phyloP scores from a whole-genome alignment of 1,140 invertebrate species.

The Cotesia chilonis region DNA sequence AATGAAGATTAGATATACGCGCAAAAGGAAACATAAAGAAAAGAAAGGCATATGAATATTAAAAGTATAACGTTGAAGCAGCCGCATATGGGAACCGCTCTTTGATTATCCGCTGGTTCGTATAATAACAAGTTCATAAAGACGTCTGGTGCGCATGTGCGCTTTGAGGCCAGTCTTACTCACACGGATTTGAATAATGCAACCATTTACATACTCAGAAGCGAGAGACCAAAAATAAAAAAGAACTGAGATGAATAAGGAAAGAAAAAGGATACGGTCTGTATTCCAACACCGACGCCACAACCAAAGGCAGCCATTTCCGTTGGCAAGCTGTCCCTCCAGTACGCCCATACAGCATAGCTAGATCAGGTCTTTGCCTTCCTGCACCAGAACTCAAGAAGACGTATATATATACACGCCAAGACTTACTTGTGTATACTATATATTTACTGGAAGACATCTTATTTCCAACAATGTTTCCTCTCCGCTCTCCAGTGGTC shows the following conservation, averaged over 20 bases:
- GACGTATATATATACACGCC: constrained; percentile 13
- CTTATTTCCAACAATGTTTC: constrained; percentile 67
- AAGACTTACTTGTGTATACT: constrained; percentile 19
- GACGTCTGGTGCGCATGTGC: constrained; percentile 54
- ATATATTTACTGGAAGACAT: constrained; percentile 49
- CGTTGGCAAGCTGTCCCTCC: constrained; percentile 33
- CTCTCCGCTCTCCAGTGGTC: constrained; percentile 49
- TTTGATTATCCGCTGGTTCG: constrained; percentile 61
- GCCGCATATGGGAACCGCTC: constrained; percentile 53
- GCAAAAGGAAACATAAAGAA: constrained; percentile 40
- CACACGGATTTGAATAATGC: constrained; percentile 54
- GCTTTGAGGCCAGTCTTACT: constrained; percentile 39
- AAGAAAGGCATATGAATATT: constrained; percentile 36
- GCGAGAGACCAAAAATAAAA: not conserved
- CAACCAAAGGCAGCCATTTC: constrained; percentile 33
- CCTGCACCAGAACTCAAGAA: not conserved
- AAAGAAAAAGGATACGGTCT: constrained; percentile 15
- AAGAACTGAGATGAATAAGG: constrained; percentile 1
- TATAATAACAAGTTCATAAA: constrained; percentile 65
- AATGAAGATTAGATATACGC: constrained; percentile 3
- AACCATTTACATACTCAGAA: constrained; percentile 57
- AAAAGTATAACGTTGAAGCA: constrained; percentile 8
- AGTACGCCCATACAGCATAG: constrained; percentile 24
- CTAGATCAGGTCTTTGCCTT: constrained; percentile 19
- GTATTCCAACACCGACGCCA: constrained; percentile 20